These are phyloP conservation scores for Pseudopleuronectes americanus DNA, from an alignment of 2,797 vertebrate species.

Conservation along the genomic window DNA sequence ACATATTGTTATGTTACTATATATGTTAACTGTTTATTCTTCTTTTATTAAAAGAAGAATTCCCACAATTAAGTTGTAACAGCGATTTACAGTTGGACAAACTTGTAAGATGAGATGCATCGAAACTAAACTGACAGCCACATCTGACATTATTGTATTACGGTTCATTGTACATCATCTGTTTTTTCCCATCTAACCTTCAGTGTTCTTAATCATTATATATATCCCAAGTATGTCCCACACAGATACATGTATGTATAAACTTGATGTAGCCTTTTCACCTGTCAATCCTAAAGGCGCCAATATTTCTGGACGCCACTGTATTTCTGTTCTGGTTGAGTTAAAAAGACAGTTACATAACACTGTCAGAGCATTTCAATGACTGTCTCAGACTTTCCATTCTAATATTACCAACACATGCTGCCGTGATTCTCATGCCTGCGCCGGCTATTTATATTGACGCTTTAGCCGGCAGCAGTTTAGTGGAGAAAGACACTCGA, in stretches of 20 bases:
- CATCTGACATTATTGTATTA: too few relatives aligned
- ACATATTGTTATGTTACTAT: too few relatives aligned
- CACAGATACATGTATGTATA: neutral
- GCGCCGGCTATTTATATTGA: constrained; percentile 78
- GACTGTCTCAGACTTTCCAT: constrained; percentile 83
- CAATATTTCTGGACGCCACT: constrained; percentile 68
- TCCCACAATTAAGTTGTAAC: too few relatives aligned
- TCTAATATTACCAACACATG: constrained; percentile 85
- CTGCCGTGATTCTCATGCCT: constrained; percentile 74
- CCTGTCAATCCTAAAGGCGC: constrained; percentile 64
- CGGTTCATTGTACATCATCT: too few relatives aligned
- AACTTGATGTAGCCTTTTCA: constrained; percentile 47
- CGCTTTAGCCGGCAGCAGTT: constrained; percentile 61
- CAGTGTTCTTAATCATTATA: too few relatives aligned
- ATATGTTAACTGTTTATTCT: neutral
- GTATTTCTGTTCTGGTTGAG: constrained; percentile 74
- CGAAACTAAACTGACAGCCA: too few relatives aligned
- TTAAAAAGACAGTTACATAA: constrained; percentile 80
- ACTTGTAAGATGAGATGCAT: too few relatives aligned
- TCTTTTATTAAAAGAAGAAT: neutral
- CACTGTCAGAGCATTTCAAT: constrained; percentile 76
- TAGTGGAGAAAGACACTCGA: constrained; percentile 54
- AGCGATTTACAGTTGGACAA: too few relatives aligned
- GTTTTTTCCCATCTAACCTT: too few relatives aligned
- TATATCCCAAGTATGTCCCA: too few relatives aligned